Evolutionary conservation across 1,140 invertebrate genomes (phyloP), one percentile per base, ranked within the genome.

Genomic region (Phymastichus coffea): DNA sequence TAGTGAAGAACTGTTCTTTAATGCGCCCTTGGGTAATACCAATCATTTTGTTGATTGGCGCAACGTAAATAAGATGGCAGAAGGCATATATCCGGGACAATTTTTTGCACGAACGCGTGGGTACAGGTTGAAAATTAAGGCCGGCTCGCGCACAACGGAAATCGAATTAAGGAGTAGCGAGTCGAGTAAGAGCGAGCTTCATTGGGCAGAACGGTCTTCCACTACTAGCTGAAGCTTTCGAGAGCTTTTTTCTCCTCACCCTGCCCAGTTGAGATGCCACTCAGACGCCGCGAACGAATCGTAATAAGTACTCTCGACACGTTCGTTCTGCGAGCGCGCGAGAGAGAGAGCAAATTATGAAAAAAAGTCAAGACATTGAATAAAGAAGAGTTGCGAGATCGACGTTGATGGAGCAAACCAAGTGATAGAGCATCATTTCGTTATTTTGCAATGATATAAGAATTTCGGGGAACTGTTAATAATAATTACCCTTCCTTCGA

Each of bases 261-360:
- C 41, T 23, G 26, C 28, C 2, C 26, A 35, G 12, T 26, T 28
- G 25, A 43, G 25, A 22, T 15, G 53, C 19, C 41, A 25, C 35
- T 19, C 49, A 15, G 49, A 20, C 22, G 19, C 26, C 55, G 40
- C 67, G 58, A 55, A 40, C 51, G 55, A 65, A 51, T 63, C 48
- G 28, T 64, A 57, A 64, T 68, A 68, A 61, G 62, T 57, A 69
- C 57, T 57, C 66, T 64, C 66, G 64, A 69, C 66, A 56, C 64
- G 62, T 68, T 51, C 66, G 35, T 38, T 38, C 22, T n/a, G 26
- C 0, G 22, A 0, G 43, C 10, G 43, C 19, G 20, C 7, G 43
- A 46, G 17, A 46, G 43, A 30, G 47, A 10, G n/a, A n/a, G n/a
- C n/a, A n/a, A n/a, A n/a, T n/a, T n/a, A n/a, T n/a, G n/a, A n/a